Evolutionary conservation across 2,888 invertebrate genomes (phyloP).

Genomic region (Monoplex corrugatus): DNA sequence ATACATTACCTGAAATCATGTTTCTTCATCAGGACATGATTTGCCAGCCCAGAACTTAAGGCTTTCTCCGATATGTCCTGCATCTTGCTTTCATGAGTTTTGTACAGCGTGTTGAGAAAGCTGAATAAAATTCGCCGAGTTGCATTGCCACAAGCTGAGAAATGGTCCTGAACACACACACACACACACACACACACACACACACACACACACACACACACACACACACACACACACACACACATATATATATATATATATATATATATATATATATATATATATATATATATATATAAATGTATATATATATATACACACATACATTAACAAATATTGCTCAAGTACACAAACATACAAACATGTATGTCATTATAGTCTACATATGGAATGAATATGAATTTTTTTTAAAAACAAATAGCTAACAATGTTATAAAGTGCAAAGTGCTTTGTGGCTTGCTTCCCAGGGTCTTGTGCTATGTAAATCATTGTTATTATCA

Average conservation of each 20-base stretch:
- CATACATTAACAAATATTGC: not conserved
- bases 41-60: constrained; percentile 8
- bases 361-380: too few relatives aligned
- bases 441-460: too few relatives aligned
- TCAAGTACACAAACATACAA: not conserved
- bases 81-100: not conserved
- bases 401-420: too few relatives aligned
- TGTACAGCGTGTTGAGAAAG: constrained; percentile 34
- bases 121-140: not conserved
- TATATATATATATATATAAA: not conserved
- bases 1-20: constrained; percentile 22
- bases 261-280: constrained; percentile 15
- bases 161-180: constrained; percentile 20
- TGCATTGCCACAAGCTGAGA: not conserved
- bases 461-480: too few relatives aligned
- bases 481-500: too few relatives aligned
- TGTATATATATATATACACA: constrained; percentile 3
- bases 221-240: not conserved
- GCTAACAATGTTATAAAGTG: too few relatives aligned
- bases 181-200: not conserved
- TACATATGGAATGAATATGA: too few relatives aligned
- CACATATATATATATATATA: constrained; percentile 11
- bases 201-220: not conserved
- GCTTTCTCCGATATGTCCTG: not conserved
- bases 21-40: constrained; percentile 6